A percentile compares a stretch with the other conserved stretches of the same genome.
phyloP scores from a whole-genome alignment of 2,888 invertebrate genomes.

The Drosophila borborema region DNA sequence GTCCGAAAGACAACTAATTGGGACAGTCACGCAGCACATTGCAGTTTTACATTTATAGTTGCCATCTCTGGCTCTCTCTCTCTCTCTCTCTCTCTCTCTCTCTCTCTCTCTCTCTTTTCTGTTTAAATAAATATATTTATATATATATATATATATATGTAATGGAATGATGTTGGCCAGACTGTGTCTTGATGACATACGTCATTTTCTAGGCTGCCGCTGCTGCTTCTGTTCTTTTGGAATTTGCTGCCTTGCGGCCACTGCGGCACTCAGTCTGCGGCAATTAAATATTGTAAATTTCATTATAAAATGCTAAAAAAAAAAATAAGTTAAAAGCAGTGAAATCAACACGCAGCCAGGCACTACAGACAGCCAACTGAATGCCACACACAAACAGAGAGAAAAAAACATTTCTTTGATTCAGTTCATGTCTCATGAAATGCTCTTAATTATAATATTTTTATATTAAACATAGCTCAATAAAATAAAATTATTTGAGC shows the following conservation, averaged over 20 bases:
- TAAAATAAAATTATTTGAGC: neutral
- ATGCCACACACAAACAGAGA: slow-evolving; percentile 10
- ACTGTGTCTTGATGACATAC: slow-evolving; percentile 28
- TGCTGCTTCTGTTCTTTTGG: slow-evolving; percentile 4
- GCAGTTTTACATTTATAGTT: slow-evolving; percentile 25
- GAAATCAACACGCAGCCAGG: slow-evolving; percentile 22
- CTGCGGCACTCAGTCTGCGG: slow-evolving; percentile 26
- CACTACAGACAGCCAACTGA: neutral
- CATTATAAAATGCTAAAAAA: slow-evolving; percentile 58
- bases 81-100: neutral
- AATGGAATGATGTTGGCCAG: slow-evolving; percentile 25
- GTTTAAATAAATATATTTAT: neutral
- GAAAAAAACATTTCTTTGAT: neutral
- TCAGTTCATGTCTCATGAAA: neutral
- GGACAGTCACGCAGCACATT: slow-evolving; percentile 66
- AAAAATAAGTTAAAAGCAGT: slow-evolving; percentile 22
- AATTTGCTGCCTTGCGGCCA: slow-evolving; percentile 31
- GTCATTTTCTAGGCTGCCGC: slow-evolving; percentile 33
- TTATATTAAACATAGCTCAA: slow-evolving; percentile 1
- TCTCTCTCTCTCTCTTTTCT: neutral
- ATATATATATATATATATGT: neutral
- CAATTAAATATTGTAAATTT: slow-evolving; percentile 72
- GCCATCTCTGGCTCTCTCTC: neutral
- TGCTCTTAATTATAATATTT: neutral
- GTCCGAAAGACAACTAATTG: slow-evolving; percentile 58